phyloP scores from a whole-genome alignment of 2,888 invertebrate species.

The Acleris literana region DNA sequence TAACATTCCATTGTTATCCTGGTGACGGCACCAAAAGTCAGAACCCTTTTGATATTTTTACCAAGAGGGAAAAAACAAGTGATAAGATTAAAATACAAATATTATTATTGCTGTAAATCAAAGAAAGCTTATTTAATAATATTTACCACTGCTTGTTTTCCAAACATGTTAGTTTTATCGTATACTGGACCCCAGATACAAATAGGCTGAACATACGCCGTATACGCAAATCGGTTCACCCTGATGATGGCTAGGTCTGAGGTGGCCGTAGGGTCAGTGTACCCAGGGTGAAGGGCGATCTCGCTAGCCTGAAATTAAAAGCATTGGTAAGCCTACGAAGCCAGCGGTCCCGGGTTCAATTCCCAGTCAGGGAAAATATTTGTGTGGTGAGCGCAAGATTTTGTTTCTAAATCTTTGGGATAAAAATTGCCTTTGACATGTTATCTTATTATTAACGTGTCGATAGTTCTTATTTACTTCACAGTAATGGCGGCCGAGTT shows the following conservation, averaged over 20 bases:
- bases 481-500: too few relatives aligned
- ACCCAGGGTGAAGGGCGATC: slow-evolving; percentile 68
- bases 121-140: not conserved
- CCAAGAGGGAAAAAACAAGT: not conserved
- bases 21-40: not conserved
- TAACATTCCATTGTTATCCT: too few relatives aligned
- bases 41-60: not conserved
- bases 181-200: slow-evolving; percentile 75
- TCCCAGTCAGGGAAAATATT: too few relatives aligned
- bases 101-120: not conserved
- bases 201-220: slow-evolving; percentile 72
- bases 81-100: not conserved
- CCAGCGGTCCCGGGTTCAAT: too few relatives aligned
- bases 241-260: slow-evolving; percentile 73
- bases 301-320: slow-evolving; percentile 57
- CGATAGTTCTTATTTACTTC: too few relatives aligned
- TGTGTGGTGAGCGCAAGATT: too few relatives aligned
- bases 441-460: too few relatives aligned
- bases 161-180: slow-evolving; percentile 62
- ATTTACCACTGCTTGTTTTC: slow-evolving; percentile 64
- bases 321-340: not conserved
- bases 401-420: too few relatives aligned
- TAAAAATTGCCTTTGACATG: too few relatives aligned
- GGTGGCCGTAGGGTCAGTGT: slow-evolving; percentile 53
- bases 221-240: slow-evolving; percentile 59